Evolutionary conservation across 2,888 invertebrate species (phyloP).

Genomic region (Alitta virens): DNA sequence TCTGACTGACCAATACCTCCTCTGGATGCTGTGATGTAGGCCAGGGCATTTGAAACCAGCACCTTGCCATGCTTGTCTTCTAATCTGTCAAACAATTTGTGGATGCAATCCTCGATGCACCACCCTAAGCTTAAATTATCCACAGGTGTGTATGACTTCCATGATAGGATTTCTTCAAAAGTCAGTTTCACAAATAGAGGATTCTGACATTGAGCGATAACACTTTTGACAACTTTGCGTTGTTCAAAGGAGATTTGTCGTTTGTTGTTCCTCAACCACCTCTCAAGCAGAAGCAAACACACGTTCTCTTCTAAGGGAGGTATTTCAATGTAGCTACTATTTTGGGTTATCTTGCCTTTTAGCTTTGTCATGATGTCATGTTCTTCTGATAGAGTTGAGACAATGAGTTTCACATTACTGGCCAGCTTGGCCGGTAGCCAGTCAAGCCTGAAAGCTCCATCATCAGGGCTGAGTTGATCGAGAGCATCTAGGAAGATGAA

Average conservation of each 20-base stretch:
- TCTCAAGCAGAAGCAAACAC: conserved; percentile 15
- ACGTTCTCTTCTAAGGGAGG: conserved; percentile 64
- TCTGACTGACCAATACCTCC: conserved; percentile 24
- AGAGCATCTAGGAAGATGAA: conserved; percentile 25
- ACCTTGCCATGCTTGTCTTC: conserved; percentile 25
- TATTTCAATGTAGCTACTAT: conserved; percentile 90
- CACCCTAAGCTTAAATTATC: conserved; percentile 5
- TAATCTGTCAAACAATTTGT: conserved; percentile 21
- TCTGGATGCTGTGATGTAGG: conserved; percentile 26
- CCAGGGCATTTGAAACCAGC: conserved; percentile 21
- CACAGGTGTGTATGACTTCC: conserved; percentile 23
- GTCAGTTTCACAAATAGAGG: conserved; percentile 25
- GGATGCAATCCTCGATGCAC: conserved; percentile 16
- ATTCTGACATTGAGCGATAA: conserved; percentile 13
- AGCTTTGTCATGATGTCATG: conserved; percentile 57
- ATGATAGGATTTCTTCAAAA: conserved; percentile 20
- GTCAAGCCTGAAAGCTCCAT: conserved; percentile 20
- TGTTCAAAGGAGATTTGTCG: conserved; percentile 16
- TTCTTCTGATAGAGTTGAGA: conserved; percentile 17
- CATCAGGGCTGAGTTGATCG: conserved; percentile 20
- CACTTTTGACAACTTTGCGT: conserved; percentile 19
- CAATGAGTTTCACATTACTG: conserved; percentile 25
- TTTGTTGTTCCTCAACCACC: conserved; percentile 1
- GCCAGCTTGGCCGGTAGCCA: conserved; percentile 25
- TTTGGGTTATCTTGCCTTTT: conserved; percentile 64